These are phyloP conservation scores for Linurgus olivaceus DNA, from an alignment of 2,797 vertebrate species.

Conservation along the genomic window DNA sequence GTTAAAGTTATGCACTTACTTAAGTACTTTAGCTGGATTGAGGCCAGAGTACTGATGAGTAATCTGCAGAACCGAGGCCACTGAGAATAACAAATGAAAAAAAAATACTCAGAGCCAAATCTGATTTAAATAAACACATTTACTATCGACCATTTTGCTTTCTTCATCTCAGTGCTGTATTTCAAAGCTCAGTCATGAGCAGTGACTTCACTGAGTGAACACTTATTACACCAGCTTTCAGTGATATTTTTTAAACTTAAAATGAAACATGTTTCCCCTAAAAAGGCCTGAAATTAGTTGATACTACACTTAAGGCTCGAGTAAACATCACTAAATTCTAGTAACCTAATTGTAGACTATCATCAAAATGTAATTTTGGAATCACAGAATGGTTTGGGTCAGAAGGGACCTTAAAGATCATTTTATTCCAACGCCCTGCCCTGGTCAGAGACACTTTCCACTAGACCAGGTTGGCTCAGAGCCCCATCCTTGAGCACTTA, in stretches of 20 bases:
- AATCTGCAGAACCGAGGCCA: neutral
- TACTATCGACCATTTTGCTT: neutral
- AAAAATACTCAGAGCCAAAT: neutral
- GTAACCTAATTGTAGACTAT: neutral
- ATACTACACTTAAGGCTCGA: neutral
- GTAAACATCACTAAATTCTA: neutral
- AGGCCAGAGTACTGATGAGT: constrained; percentile 45
- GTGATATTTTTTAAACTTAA: neutral
- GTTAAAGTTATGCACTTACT: constrained; percentile 44
- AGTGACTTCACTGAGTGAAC: neutral
- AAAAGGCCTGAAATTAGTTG: neutral
- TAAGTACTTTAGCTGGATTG: constrained; percentile 38
- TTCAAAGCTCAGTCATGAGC: neutral
- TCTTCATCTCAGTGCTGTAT: neutral
- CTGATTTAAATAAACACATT: constrained; percentile 26
- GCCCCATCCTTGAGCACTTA: neutral
- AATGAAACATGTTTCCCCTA: neutral
- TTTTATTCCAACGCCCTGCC: neutral
- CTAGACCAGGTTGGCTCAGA: neutral
- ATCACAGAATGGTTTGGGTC: neutral
- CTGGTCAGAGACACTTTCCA: neutral
- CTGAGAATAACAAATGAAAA: constrained; percentile 8
- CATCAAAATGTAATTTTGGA: neutral
- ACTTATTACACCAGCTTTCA: neutral
- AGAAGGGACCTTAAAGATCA: neutral